Conservation (phyloP, 2,888 invertebrate species). For the Quadroppia sp. region DNA sequence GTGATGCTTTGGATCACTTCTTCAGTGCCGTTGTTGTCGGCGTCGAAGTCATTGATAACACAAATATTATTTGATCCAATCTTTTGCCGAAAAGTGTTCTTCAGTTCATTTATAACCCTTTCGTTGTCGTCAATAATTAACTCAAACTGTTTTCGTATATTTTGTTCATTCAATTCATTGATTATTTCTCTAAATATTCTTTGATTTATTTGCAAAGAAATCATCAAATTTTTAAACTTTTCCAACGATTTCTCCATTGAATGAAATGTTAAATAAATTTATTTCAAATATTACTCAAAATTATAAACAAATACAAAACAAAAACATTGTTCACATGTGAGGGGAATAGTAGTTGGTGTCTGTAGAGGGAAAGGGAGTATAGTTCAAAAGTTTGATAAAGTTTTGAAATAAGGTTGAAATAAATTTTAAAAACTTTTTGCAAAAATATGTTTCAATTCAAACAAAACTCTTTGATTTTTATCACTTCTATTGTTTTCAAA, state of each 20-base stretch:
- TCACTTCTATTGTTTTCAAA: too few relatives aligned
- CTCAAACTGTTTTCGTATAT: constrained; percentile 4
- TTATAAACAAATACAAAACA: too few relatives aligned
- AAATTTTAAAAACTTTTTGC: too few relatives aligned
- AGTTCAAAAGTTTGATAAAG: too few relatives aligned
- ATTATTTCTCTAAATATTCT: constrained; percentile 10
- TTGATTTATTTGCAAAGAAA: constrained; percentile 20
- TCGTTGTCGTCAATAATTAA: background rate
- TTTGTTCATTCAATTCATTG: background rate
- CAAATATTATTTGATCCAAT: background rate
- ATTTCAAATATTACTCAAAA: too few relatives aligned
- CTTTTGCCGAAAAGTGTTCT: background rate
- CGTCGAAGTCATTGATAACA: background rate
- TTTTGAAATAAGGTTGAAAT: too few relatives aligned
- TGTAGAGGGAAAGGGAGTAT: too few relatives aligned
- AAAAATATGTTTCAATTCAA: too few relatives aligned
- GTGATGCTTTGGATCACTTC: background rate
- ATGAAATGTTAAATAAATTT: background rate
- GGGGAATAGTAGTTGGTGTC: too few relatives aligned
- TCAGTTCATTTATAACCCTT: constrained; percentile 19
- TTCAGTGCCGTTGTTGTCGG: background rate
- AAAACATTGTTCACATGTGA: too few relatives aligned
- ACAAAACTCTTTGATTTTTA: too few relatives aligned
- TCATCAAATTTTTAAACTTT: background rate
- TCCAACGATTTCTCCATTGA: constrained; percentile 3